These are phyloP conservation scores for Rhagonycha fulva DNA, from an alignment of 2,888 invertebrate species.

Conservation along the genomic window DNA sequence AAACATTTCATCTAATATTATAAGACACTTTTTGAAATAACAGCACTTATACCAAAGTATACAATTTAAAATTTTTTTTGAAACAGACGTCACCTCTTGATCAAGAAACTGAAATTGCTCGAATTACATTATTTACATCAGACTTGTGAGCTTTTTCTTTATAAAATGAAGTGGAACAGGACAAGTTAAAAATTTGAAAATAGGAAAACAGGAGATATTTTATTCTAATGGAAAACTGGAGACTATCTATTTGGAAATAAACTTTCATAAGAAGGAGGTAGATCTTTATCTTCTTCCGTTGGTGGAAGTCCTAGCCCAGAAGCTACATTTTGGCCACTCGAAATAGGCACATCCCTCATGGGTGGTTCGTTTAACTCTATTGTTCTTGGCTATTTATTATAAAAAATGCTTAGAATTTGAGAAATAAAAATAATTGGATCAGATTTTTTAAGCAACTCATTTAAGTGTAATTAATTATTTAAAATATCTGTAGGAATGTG, in stretches of 20 bases:
- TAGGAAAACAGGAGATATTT: neutral
- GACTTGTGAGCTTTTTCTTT: neutral
- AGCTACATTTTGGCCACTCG: neutral
- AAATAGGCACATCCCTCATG: slow-evolving; percentile 10
- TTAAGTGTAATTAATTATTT: too few relatives aligned
- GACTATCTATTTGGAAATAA: slow-evolving; percentile 54
- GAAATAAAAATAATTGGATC: neutral
- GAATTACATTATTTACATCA: neutral
- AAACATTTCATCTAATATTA: neutral
- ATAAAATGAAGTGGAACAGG: neutral
- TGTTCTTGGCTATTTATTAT: slow-evolving; percentile 33
- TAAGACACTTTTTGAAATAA: neutral
- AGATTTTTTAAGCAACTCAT: too few relatives aligned
- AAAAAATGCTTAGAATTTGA: neutral
- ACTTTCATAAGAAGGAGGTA: slow-evolving; percentile 62
- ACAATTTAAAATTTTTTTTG: neutral
- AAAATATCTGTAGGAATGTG: too few relatives aligned
- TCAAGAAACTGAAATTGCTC: neutral
- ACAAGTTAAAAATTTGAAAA: neutral
- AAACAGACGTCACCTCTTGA: neutral
- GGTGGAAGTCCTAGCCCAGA: slow-evolving; percentile 42
- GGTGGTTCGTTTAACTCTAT: slow-evolving; percentile 43
- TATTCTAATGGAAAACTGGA: neutral
- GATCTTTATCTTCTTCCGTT: slow-evolving; percentile 57
- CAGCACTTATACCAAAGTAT: neutral